Percentiles rank a stretch among this genome's conserved stretches.
Conservation (phyloP, 2,888 invertebrate genomes). For the Colletes collaris region DNA sequence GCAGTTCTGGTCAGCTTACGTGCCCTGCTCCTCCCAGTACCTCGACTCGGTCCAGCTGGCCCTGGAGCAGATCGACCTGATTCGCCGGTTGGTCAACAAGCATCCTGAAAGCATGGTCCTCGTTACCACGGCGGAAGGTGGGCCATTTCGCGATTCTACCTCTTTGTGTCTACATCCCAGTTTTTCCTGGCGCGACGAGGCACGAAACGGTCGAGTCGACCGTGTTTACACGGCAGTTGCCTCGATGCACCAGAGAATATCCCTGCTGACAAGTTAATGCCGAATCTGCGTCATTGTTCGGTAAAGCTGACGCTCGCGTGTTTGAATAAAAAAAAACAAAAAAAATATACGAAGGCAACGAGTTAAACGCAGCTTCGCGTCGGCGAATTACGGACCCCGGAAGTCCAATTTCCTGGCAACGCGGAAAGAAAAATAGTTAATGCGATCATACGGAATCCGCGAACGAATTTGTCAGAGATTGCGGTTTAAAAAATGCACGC, state of each 20-base stretch:
- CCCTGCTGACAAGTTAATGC: background rate
- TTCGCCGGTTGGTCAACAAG: constrained; percentile 84
- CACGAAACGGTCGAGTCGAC: background rate
- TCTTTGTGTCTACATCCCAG: background rate
- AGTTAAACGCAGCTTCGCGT: too few relatives aligned
- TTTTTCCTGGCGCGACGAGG: too few relatives aligned
- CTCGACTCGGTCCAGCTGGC: constrained; percentile 85
- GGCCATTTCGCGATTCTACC: constrained; percentile 25
- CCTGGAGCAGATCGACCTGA: constrained; percentile 86
- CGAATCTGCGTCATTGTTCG: background rate
- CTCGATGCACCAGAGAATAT: background rate
- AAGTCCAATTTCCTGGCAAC: too few relatives aligned
- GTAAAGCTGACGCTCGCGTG: too few relatives aligned
- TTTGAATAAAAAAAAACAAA: too few relatives aligned
- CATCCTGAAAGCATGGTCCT: constrained; percentile 83
- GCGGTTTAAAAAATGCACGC: too few relatives aligned
- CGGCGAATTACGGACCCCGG: too few relatives aligned
- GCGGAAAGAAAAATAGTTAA: too few relatives aligned
- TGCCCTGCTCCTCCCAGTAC: constrained; percentile 84
- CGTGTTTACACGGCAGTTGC: constrained; percentile 7
- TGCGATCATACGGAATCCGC: too few relatives aligned
- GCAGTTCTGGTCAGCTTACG: constrained; percentile 87
- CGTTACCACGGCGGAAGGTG: constrained; percentile 83
- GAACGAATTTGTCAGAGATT: too few relatives aligned
- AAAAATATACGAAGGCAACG: too few relatives aligned